Evolutionary conservation across 2,797 vertebrate species (phyloP).

Genomic region (Prionace glauca): DNA sequence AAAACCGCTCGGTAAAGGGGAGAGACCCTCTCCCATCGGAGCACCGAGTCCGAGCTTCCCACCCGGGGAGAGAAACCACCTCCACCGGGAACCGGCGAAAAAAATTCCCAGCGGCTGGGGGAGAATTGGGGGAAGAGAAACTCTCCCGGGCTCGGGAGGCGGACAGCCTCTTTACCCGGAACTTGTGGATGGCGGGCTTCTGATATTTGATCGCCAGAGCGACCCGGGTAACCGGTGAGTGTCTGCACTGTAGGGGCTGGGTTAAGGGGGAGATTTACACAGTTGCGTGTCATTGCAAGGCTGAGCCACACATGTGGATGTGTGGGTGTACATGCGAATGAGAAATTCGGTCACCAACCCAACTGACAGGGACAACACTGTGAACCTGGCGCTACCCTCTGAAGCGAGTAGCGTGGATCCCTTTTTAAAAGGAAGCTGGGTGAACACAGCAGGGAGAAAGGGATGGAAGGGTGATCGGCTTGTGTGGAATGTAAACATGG

Average conservation of each 20-base stretch:
- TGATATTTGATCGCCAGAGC: no score
- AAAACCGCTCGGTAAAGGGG: no score
- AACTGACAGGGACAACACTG: no score
- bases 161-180: neutral
- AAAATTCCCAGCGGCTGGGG: fast-evolving
- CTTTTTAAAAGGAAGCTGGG: neutral
- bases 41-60: no score
- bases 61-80: no score
- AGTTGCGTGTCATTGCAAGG: neutral
- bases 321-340: neutral
- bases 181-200: neutral
- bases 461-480: neutral
- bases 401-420: neutral
- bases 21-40: no score
- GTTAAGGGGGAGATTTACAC: neutral
- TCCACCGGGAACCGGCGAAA: neutral
- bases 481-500: neutral
- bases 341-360: neutral
- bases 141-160: neutral
- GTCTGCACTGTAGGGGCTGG: neutral
- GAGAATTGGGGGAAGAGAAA: no score
- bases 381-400: neutral
- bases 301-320: neutral
- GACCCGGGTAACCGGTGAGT: neutral
- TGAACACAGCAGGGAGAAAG: neutral